Evolutionary conservation across 2,113 vertebrate species (phyloP).

Genomic region (Atherinomorus stipes): DNA sequence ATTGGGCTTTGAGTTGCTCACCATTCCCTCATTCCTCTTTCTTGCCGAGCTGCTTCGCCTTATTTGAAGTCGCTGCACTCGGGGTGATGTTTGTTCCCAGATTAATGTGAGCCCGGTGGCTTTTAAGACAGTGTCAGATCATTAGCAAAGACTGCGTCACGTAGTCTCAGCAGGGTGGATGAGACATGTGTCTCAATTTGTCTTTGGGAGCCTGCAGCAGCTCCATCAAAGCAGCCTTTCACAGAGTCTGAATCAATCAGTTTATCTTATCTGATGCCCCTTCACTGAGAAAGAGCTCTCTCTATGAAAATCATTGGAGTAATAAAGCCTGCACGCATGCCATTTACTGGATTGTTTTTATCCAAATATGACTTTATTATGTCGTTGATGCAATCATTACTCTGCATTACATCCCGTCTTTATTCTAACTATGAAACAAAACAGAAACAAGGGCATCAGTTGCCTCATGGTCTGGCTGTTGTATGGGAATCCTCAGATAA

Average conservation of each 20-base stretch:
- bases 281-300: constrained; percentile 46
- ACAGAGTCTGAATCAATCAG: constrained; percentile 62
- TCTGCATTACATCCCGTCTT: constrained; percentile 38
- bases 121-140: constrained; percentile 62
- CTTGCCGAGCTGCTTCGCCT: constrained; percentile 2
- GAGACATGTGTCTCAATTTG: constrained; percentile 69
- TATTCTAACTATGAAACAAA: constrained; percentile 41
- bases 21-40: constrained; percentile 1
- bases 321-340: not conserved
- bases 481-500: constrained; percentile 3
- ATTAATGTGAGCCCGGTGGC: constrained; percentile 63
- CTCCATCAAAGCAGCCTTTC: constrained; percentile 54
- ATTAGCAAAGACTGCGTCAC: constrained; percentile 63
- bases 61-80: constrained; percentile 56
- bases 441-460: constrained; percentile 42
- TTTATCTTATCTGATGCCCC: constrained; percentile 65
- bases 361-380: constrained; percentile 30
- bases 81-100: constrained; percentile 67
- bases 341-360: not conserved
- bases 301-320: not conserved
- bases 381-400: constrained; percentile 31
- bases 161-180: constrained; percentile 64
- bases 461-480: constrained; percentile 26
- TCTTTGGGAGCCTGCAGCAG: constrained; percentile 57
- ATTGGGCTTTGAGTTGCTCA: constrained; percentile 10